These are phyloP conservation scores for Conops quadrifasciatus DNA, from an alignment of 2,888 invertebrate species.

Conservation along the genomic window DNA sequence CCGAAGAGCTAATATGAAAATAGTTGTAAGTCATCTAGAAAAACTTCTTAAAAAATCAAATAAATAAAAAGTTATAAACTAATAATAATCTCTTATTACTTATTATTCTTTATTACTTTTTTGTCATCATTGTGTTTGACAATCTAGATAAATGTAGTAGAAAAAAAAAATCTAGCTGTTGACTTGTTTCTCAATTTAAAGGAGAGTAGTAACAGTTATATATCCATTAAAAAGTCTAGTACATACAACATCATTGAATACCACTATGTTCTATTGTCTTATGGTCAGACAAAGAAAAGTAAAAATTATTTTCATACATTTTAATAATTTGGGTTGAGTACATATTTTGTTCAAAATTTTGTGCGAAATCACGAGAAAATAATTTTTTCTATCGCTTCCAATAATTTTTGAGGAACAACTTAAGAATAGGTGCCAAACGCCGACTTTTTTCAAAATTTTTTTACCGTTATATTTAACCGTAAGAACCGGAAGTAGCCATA, in stretches of 20 bases:
- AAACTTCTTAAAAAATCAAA: conserved; percentile 41
- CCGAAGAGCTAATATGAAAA: conserved; percentile 74
- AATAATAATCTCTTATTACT: neutral
- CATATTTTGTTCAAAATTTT: too few species aligned
- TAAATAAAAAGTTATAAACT: neutral
- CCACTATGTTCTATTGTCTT: conserved; percentile 63
- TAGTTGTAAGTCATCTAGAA: conserved; percentile 71
- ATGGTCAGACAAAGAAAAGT: conserved; percentile 63
- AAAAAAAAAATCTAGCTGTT: conserved; percentile 14
- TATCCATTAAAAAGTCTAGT: neutral
- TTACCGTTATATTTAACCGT: too few species aligned
- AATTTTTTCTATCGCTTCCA: too few species aligned
- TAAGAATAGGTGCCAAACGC: too few species aligned
- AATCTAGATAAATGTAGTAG: neutral
- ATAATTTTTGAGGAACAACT: too few species aligned
- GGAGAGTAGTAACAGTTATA: conserved; percentile 58
- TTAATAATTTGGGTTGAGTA: conserved; percentile 11
- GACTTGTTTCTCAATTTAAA: conserved; percentile 41
- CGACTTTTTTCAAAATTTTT: too few species aligned
- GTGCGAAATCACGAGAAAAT: too few species aligned
- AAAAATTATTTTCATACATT: conserved; percentile 42
- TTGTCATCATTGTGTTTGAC: neutral
- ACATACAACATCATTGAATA: conserved; percentile 40
- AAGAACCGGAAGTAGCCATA: too few species aligned
- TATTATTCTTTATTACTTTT: neutral